Base-by-base conservation (phyloP, 1,140 invertebrate genomes). In the Sycobia sp. region DNA sequence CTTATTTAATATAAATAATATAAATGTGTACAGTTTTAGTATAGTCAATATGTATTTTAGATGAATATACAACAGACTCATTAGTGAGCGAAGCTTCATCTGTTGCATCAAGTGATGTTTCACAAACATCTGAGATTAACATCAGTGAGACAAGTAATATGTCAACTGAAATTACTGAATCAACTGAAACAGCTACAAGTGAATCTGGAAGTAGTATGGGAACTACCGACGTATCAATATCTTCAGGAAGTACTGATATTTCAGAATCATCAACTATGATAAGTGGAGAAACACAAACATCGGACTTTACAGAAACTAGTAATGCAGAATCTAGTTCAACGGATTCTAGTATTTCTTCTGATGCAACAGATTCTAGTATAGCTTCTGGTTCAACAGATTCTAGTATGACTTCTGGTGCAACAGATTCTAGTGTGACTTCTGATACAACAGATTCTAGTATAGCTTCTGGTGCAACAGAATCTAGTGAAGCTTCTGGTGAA, bases 81-180 rank as follows among this genome's bases (percentile, higher is more conserved):
- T n/a, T n/a, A n/a, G 2, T 36, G 0, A 51, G 18, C 34, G 60
- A 56, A 38, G 27, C 49, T 38, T 16, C 34, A 25, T 47, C 47
- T n/a, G 34, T 0, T 3, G 2, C 32, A 4, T 46, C 46, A 7
- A 60, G 14, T 23, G 36, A 61, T 18, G 20, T 44, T 34, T 64
- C 64, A 16, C 14, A 9, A 69, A 56, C 69, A 10, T 55, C 68
- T 14, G 67, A 70, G 61, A 22, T 58, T 5, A 62, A 25, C 27
- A 29, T n/a, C 11, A 61, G 25, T 56, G 64, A 50, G 41, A 49
- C 59, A 2, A 68, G 59, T 29, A 69, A 68, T 41, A 34, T 36
- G 34, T 46, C 67, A 59, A 22, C 39, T 32, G 65, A 69, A 60
- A 53, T 41, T n/a, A 51, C 50, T 53, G 55, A 25, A 62, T 36